Evolutionary conservation across 2,113 vertebrate species (phyloP).

Genomic region (Siphamia tubifer): DNA sequence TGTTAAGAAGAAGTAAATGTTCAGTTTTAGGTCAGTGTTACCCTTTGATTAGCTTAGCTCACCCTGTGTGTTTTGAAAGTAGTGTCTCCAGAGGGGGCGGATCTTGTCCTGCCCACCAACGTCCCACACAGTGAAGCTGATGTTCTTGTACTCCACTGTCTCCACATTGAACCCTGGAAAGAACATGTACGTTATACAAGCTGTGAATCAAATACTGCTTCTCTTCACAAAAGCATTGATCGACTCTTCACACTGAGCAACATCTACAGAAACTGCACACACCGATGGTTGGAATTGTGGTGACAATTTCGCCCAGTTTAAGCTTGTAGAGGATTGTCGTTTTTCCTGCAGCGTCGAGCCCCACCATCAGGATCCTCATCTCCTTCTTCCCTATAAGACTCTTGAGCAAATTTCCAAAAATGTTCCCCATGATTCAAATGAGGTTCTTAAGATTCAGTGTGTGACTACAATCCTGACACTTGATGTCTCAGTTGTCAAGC

Average conservation of each 20-base stretch:
- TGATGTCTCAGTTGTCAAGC: constrained; percentile 19
- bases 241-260: too few relatives aligned
- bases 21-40: background rate
- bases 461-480: constrained; percentile 5
- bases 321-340: constrained; percentile 93
- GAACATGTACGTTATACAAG: background rate
- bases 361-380: constrained; percentile 93
- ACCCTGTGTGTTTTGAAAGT: constrained; percentile 99
- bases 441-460: constrained; percentile 1
- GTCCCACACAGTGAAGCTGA: constrained; percentile 99
- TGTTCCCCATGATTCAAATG: constrained; percentile 87
- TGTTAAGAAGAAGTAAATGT: background rate
- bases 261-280: constrained; percentile 17
- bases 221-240: background rate
- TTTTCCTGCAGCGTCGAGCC: constrained; percentile 91
- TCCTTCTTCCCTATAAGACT: constrained; percentile 94
- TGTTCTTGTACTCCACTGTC: constrained; percentile 98
- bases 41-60: constrained; percentile 73
- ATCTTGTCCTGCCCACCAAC: constrained; percentile 99
- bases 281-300: constrained; percentile 93
- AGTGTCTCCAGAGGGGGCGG: constrained; percentile 97
- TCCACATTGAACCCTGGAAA: constrained; percentile 93
- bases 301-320: constrained; percentile 92
- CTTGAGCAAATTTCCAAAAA: constrained; percentile 93
- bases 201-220: background rate